phyloP scores from a whole-genome alignment of 2,888 invertebrate genomes.

The Diaperis boleti region DNA sequence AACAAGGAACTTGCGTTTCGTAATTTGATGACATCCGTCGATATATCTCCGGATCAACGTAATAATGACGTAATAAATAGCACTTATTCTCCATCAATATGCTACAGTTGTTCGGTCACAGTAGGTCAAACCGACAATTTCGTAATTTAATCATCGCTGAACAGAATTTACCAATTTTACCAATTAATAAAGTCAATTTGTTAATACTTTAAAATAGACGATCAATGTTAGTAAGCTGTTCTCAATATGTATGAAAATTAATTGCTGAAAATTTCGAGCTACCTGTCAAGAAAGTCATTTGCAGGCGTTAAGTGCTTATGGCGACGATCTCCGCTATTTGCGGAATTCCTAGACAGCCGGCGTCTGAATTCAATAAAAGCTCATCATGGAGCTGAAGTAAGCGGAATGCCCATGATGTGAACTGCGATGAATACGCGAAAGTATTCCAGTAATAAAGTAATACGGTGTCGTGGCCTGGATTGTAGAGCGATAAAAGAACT shows the following conservation, averaged over 20 bases:
- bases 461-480: constrained; percentile 45
- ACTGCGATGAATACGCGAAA: constrained; percentile 55
- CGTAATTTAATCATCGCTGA: too few relatives aligned
- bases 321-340: constrained; percentile 51
- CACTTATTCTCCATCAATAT: too few relatives aligned
- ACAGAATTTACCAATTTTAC: too few relatives aligned
- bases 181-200: too few relatives aligned
- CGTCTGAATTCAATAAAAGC: constrained; percentile 61
- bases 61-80: too few relatives aligned
- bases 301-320: constrained; percentile 55
- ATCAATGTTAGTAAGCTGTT: neutral
- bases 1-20: constrained; percentile 32
- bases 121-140: too few relatives aligned
- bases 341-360: constrained; percentile 57
- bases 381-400: constrained; percentile 52
- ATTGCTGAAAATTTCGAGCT: constrained; percentile 22
- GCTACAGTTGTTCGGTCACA: too few relatives aligned
- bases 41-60: constrained; percentile 15
- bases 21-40: constrained; percentile 21
- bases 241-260: constrained; percentile 9
- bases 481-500: constrained; percentile 22
- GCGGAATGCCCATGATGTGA: constrained; percentile 49
- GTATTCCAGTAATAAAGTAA: constrained; percentile 56
- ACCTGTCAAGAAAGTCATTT: constrained; percentile 57
- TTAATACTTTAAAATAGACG: too few relatives aligned